These are phyloP conservation scores for Drosophila mercatorum DNA, from an alignment of 2,888 invertebrate species.

Conservation along the genomic window DNA sequence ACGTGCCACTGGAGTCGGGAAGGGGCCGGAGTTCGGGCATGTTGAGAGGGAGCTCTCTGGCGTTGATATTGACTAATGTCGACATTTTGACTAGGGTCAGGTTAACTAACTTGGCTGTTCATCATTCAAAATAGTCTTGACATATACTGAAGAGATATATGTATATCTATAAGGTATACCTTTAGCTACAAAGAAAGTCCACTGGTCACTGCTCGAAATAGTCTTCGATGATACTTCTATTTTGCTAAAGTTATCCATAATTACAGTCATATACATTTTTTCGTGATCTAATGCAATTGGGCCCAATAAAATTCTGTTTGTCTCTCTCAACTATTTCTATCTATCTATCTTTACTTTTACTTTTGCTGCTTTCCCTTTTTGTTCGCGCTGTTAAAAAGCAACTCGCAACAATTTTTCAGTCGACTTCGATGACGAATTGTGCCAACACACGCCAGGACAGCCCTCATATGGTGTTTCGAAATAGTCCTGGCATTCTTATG, in stretches of 20 bases:
- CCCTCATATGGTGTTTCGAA: conserved; percentile 37
- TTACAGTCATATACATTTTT: not conserved
- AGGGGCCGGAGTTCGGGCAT: not conserved
- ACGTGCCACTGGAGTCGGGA: conserved; percentile 42
- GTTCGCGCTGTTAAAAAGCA: conserved; percentile 2
- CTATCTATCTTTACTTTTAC: conserved; percentile 35
- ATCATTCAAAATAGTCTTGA: conserved; percentile 14
- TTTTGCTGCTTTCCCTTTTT: conserved; percentile 20
- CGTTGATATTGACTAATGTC: conserved; percentile 49
- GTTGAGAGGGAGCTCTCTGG: conserved; percentile 1
- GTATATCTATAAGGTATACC: not conserved
- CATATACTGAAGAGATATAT: not conserved
- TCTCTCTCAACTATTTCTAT: conserved; percentile 16
- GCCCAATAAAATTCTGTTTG: conserved; percentile 2
- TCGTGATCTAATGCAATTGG: conserved; percentile 6
- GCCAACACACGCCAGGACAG: conserved; percentile 53
- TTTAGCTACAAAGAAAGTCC: not conserved
- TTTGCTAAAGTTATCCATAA: too few species aligned
- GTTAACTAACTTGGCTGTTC: conserved; percentile 9
- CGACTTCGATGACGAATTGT: conserved; percentile 62
- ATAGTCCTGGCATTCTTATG: conserved; percentile 44
- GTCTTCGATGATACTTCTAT: not conserved
- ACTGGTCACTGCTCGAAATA: not conserved
- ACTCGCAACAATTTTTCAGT: conserved; percentile 48
- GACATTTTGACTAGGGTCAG: conserved; percentile 20